These are phyloP conservation scores for Alouatta caraya DNA, from an alignment of 2,797 vertebrate genomes.

Conservation along the genomic window DNA sequence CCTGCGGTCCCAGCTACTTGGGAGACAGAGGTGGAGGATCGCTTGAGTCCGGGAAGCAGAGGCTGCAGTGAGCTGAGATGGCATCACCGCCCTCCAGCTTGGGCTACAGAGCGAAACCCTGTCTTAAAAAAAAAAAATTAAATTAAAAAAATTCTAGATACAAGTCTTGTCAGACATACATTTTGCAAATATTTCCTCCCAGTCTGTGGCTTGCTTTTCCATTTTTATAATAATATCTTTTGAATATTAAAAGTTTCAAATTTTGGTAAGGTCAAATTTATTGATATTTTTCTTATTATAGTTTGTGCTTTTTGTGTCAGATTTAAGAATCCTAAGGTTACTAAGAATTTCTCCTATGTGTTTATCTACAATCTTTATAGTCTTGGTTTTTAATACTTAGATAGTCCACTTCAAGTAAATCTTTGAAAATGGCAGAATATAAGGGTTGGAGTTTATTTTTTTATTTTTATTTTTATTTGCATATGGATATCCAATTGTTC, in stretches of 20 bases:
- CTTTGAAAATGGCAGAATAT: background rate
- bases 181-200: background rate
- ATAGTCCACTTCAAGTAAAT: background rate
- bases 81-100: background rate
- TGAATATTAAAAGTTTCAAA: conserved; percentile 8
- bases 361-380: background rate
- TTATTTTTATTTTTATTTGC: background rate
- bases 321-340: background rate
- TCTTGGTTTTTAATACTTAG: background rate
- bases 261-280: conserved; percentile 17
- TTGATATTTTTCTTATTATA: conserved; percentile 29
- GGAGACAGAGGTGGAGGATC: background rate
- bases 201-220: background rate
- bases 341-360: background rate
- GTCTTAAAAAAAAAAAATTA: no score
- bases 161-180: background rate
- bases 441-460: background rate
- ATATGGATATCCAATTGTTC: background rate
- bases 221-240: background rate
- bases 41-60: background rate
- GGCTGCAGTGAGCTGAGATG: background rate
- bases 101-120: background rate
- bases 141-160: background rate
- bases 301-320: background rate
- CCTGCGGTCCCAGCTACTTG: no score